These are phyloP conservation scores for Drosophila tsacasi DNA, from an alignment of 1,140 invertebrate species.

Conservation along the genomic window DNA sequence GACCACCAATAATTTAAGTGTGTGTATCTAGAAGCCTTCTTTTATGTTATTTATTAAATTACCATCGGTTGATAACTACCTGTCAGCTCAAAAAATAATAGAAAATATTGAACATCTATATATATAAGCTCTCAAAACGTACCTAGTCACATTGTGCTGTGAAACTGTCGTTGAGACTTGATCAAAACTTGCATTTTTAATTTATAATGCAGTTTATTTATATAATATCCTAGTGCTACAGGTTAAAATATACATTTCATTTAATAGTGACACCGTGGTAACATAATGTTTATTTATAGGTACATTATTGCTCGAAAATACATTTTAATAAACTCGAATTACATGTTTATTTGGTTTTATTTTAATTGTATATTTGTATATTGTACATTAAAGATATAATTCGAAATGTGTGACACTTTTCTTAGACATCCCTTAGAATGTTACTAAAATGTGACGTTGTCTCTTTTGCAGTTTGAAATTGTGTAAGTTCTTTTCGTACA, in stretches of 20 bases:
- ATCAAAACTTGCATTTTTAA: too few species aligned
- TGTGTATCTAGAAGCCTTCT: neutral
- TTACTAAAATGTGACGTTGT: neutral
- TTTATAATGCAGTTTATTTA: too few species aligned
- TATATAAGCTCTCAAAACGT: neutral
- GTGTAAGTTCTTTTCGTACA: neutral
- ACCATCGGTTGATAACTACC: neutral
- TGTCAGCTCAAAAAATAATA: neutral
- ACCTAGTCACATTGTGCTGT: neutral
- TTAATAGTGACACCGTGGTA: too few species aligned
- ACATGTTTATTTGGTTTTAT: too few species aligned
- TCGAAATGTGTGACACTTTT: neutral
- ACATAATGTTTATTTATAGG: too few species aligned
- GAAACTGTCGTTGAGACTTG: neutral
- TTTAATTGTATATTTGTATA: too few species aligned
- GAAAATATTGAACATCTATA: neutral
- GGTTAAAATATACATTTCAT: too few species aligned
- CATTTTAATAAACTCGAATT: too few species aligned
- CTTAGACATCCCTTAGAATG: neutral
- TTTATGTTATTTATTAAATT: conserved; percentile 6
- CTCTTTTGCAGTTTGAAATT: neutral
- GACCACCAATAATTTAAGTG: conserved; percentile 16
- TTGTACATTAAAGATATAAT: neutral
- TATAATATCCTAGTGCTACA: too few species aligned
- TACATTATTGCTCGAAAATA: too few species aligned